Evolutionary conservation across 1,140 invertebrate species (phyloP).

Genomic region (Cherax destructor): DNA sequence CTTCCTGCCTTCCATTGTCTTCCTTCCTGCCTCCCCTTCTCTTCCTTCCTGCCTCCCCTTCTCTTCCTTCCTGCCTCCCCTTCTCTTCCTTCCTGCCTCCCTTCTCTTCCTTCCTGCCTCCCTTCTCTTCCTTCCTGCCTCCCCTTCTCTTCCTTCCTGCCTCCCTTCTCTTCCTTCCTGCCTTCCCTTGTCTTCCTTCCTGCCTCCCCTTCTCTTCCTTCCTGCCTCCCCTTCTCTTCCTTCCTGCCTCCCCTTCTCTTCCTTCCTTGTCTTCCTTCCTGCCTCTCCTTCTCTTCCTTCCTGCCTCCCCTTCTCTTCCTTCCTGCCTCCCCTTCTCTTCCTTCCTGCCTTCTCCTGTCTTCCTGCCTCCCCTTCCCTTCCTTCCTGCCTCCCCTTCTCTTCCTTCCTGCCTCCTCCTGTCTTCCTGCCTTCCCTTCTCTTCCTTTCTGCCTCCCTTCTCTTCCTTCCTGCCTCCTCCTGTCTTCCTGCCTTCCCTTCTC

Average conservation of each 20-base stretch:
- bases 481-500: background rate
- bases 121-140: background rate
- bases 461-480: background rate
- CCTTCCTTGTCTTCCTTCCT: too few relatives aligned
- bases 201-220: too few relatives aligned
- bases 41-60: background rate
- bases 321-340: too few relatives aligned
- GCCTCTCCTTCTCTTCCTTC: too few relatives aligned
- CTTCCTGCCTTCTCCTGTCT: too few relatives aligned
- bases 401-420: background rate
- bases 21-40: background rate
- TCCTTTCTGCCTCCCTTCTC: background rate
- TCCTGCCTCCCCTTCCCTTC: too few relatives aligned
- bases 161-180: background rate
- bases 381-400: background rate
- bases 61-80: background rate
- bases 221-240: too few relatives aligned
- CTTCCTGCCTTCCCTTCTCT: background rate
- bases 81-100: background rate
- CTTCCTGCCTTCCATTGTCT: background rate
- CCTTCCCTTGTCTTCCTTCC: background rate
- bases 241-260: too few relatives aligned
- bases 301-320: too few relatives aligned
- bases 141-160: background rate
- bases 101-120: background rate